phyloP scores from a whole-genome alignment of 2,797 vertebrate genomes.

The Rallus crepitans region DNA sequence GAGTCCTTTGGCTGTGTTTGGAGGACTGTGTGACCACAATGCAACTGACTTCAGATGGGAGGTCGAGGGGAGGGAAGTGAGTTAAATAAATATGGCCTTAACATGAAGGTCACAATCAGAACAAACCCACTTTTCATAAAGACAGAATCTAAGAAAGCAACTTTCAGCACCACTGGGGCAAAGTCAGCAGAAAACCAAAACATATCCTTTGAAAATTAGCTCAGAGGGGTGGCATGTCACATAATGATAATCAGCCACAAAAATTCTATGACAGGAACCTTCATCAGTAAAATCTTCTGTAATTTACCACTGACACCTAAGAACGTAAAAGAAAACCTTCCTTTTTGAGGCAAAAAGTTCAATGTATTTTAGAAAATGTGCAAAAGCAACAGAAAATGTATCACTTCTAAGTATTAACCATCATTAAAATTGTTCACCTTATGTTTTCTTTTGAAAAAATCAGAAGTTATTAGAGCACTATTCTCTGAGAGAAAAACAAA shows the following conservation, averaged over 20 bases:
- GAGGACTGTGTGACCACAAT: slow-evolving; percentile 57
- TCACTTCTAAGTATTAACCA: neutral
- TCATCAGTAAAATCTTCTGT: slow-evolving; percentile 53
- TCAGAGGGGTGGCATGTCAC: slow-evolving; percentile 12
- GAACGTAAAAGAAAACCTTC: slow-evolving; percentile 26
- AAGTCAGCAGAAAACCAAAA: slow-evolving; percentile 32
- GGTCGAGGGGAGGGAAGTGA: too few relatives aligned
- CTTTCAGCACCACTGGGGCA: slow-evolving; percentile 63
- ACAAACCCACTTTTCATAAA: slow-evolving; percentile 77
- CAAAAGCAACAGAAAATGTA: neutral
- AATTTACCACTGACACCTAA: slow-evolving; percentile 45
- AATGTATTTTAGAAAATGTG: neutral
- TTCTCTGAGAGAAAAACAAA: neutral
- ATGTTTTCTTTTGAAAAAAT: neutral
- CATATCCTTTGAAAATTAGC: slow-evolving; percentile 50
- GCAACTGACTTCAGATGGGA: slow-evolving; percentile 57
- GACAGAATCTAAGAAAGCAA: slow-evolving; percentile 66
- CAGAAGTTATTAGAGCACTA: neutral
- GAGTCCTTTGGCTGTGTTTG: slow-evolving; percentile 45
- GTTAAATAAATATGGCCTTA: slow-evolving; percentile 73
- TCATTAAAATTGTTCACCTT: neutral
- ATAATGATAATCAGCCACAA: slow-evolving; percentile 54
- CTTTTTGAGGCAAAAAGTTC: neutral
- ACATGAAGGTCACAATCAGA: slow-evolving; percentile 74
- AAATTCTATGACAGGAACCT: slow-evolving; percentile 50